Conservation (phyloP, 2,113 vertebrate genomes). For the Poeciliopsis turrubarensis region DNA sequence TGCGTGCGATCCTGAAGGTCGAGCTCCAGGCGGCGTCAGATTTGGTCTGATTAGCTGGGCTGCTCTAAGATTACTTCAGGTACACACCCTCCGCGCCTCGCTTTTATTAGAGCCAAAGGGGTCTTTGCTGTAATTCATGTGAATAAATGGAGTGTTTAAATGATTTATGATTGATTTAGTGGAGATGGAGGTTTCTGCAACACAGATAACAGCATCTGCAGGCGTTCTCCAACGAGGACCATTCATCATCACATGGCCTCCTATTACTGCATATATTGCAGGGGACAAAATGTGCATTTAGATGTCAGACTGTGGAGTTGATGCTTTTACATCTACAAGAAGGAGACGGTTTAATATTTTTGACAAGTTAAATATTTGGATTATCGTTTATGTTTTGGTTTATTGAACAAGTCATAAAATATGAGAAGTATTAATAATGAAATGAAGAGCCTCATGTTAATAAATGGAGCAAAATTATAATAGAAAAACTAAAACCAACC, state of each 20-base stretch:
- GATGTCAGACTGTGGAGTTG: conserved; percentile 24
- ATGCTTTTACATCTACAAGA: conserved; percentile 5
- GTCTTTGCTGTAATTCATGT: conserved; percentile 52
- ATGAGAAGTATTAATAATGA: too few species aligned
- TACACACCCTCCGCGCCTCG: conserved; percentile 5
- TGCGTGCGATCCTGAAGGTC: conserved; percentile 35
- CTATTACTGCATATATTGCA: conserved; percentile 47
- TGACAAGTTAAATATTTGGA: background rate
- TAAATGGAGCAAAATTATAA: background rate
- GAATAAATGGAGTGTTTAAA: conserved; percentile 67
- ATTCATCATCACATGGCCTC: conserved; percentile 55
- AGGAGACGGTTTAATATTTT: conserved; percentile 1
- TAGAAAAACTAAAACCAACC: too few species aligned
- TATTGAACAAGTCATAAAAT: too few species aligned
- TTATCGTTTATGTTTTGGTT: background rate
- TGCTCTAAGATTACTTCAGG: conserved; percentile 43
- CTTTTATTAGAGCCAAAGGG: conserved; percentile 35
- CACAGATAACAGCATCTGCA: conserved; percentile 54
- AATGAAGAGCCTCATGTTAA: too few species aligned
- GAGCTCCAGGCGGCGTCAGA: conserved; percentile 37
- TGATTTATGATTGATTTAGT: conserved; percentile 60
- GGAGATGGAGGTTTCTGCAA: conserved; percentile 47
- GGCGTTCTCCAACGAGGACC: conserved; percentile 34
- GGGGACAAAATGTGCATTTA: conserved; percentile 45
- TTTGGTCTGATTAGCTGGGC: conserved; percentile 45